A percentile compares a stretch with the other conserved stretches of the same genome.
Evolutionary conservation across 2,113 vertebrate genomes (phyloP).

Genomic region (Tricholaema leucomelas): DNA sequence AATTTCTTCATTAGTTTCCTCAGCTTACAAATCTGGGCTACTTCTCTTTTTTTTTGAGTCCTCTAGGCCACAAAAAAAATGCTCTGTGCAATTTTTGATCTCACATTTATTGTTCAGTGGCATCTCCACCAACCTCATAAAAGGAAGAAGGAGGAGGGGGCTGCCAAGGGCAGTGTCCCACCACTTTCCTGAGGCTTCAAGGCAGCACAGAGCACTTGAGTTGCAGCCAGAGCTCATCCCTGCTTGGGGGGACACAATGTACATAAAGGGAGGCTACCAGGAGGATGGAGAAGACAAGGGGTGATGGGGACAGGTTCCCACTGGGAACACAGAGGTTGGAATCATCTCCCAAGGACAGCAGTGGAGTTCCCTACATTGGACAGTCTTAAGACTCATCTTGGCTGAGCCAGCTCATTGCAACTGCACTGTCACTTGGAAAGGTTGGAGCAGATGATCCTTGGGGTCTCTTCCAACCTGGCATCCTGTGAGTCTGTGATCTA

Average conservation of each 20-base stretch:
- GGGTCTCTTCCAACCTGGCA: too few relatives aligned
- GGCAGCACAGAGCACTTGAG: background rate
- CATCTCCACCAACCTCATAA: background rate
- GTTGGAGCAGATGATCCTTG: too few relatives aligned
- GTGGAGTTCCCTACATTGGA: too few relatives aligned
- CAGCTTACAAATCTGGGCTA: background rate
- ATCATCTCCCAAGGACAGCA: too few relatives aligned
- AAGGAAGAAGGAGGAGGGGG: background rate
- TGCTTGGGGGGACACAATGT: rapidly evolving
- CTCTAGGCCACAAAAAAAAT: background rate
- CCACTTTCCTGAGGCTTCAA: background rate
- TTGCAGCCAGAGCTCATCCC: background rate
- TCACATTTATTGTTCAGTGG: background rate
- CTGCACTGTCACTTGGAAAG: too few relatives aligned
- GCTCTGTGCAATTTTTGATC: background rate
- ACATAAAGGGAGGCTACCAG: too few relatives aligned
- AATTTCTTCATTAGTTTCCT: background rate
- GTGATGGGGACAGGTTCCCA: too few relatives aligned
- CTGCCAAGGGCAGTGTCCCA: background rate
- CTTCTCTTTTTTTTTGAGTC: background rate
- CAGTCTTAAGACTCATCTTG: too few relatives aligned
- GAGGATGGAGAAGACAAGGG: too few relatives aligned
- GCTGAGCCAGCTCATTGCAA: too few relatives aligned
- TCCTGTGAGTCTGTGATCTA: too few relatives aligned
- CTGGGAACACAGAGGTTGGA: too few relatives aligned